Evolutionary conservation across 2,888 invertebrate species (phyloP), one percentile per base, ranked within the genome.

Genomic region (Macropis europaea): DNA sequence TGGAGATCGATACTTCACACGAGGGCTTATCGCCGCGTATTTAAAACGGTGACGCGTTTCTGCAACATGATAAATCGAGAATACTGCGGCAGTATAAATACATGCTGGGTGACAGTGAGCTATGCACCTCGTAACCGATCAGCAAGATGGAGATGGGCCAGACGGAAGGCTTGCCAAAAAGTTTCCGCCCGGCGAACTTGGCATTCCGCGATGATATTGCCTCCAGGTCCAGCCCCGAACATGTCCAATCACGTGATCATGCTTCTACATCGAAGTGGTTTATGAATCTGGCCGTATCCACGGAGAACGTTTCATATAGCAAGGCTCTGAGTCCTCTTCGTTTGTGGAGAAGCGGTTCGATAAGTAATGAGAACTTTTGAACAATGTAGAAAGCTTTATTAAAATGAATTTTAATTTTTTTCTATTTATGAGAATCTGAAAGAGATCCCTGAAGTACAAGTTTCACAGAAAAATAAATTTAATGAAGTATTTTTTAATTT

Each of bases 81-180:
- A 34, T 40, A 50, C 50, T 7, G 36, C 3, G 24, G 17, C 28
- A 56, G 38, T 53, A 54, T 54, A 73, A 73, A 72, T 72, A 54
- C 54, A 36, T 36, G 7, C 26, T 26, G 43, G 3, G 40, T 15
- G 38, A 26, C 53, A 63, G 54, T 36, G 54, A 52, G 57, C 30
- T 50, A 36, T 54, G 47, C 34, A 30, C 53, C 26, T 36, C 24
- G 43, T 24, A 28, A 47, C 30, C 17, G 59, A 66, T 63, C 54
- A 57, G 19, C 50, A 43, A 24, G 40, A 40, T 61, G 79, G 72
- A 75, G 56, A 62, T 59, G 34, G 28, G 75, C 66, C 72, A 79
- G 66, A 53, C 26, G 24, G 50, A 47, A 57, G 13, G n/a, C 52
- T 19, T 73, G 75, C 75, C 79, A 78, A 78, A 11, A 74, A 69